Base-by-base conservation (phyloP, 1,140 invertebrate genomes). In the Pseudomyrmex cubaensis region DNA sequence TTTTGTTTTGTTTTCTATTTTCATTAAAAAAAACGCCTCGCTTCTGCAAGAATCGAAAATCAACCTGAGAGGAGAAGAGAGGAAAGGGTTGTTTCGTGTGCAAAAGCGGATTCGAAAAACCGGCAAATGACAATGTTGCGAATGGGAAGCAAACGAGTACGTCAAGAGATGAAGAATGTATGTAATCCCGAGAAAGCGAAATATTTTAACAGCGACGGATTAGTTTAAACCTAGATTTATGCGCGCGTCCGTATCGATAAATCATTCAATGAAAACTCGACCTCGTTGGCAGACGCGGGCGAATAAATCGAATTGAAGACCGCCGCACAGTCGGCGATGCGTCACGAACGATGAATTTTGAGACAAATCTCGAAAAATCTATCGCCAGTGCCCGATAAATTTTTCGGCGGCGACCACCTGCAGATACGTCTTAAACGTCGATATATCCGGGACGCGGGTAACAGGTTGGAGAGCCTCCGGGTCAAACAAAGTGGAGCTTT, bases 401-500 rank as follows among this genome's bases (percentile, higher is more conserved):
- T 75, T 75, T 75, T 59, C 76, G 50, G 15, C 62, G 70, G 12
- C 72, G 59, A 82, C 57, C 72, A 46, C 57, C 78, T 54, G 70
- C 78, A 63, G 78, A 82, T 82, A 75, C 72, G 78, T 73, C 72
- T 73, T 74, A 86, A 73, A 84, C 64, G 76, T 82, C 83, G 83
- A 82, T 87, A 83, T 76, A 83, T 83, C 78, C 83, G 57, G 54
- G 67, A 85, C 70, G 73, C 57, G 46, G 50, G 77, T 80, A 48
- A 64, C 54, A 57, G 82, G 82, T 83, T 66, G 84, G 72, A 76
- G 76, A 78, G 76, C 64, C 46, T 67, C 20, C 54, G 82, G 70
- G 69, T 72, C 73, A 74, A 73, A 90, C 87, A 90, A 90, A 90
- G 87, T 90, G 85, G 56, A 75, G 72, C 72, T 76, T 70, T 62